Conservation (phyloP, 2,113 vertebrate species). For the Coregonus clupeaformis region DNA sequence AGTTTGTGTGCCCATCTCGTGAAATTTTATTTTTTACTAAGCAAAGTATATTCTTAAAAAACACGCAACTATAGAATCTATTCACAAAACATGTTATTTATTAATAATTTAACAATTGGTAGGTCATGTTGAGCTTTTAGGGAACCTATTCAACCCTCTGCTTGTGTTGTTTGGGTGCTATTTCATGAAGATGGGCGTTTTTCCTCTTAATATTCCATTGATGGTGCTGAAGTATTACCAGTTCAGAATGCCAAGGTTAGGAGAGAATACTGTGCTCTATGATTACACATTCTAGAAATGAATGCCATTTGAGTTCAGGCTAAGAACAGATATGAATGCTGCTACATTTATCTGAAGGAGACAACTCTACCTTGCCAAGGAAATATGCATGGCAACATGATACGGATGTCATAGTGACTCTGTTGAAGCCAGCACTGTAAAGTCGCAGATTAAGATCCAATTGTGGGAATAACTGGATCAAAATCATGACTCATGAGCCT, state of each 20-base stretch:
- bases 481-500: no score
- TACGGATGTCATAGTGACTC: constrained; percentile 18
- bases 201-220: background rate
- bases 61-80: background rate
- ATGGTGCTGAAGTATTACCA: background rate
- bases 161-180: no score
- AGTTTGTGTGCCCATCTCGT: background rate
- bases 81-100: background rate
- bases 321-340: background rate
- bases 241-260: background rate
- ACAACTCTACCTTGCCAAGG: background rate
- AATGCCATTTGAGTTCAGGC: background rate
- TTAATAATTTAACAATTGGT: background rate
- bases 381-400: constrained; percentile 49
- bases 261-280: constrained; percentile 1
- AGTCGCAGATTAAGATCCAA: no score
- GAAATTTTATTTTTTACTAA: background rate
- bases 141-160: no score
- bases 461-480: no score
- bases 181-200: background rate
- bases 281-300: background rate
- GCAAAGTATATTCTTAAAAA: background rate
- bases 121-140: background rate
- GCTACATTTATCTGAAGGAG: background rate
- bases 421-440: constrained; percentile 47